Conservation (phyloP, 2,888 invertebrate genomes). For the Galerucella pusilla region DNA sequence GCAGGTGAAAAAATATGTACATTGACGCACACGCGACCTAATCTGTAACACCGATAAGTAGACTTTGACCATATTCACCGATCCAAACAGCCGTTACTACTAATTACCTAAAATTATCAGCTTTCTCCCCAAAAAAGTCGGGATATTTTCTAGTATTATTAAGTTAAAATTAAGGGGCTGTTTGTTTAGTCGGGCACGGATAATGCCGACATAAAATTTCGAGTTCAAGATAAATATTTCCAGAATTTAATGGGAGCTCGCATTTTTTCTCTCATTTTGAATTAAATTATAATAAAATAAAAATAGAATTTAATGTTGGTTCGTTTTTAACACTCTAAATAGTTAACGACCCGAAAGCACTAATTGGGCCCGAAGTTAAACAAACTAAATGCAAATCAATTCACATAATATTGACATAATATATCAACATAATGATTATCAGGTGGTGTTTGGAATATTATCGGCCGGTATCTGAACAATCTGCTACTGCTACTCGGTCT, state of each 20-base stretch:
- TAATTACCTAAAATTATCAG: not conserved
- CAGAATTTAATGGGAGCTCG: not conserved
- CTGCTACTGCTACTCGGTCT: conserved; percentile 59
- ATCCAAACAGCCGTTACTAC: conserved; percentile 1
- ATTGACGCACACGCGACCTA: conserved; percentile 54
- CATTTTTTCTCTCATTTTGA: not conserved
- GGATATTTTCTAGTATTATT: too few species aligned
- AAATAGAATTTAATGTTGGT: not conserved
- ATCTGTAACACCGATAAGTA: conserved; percentile 56
- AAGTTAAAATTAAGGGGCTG: too few species aligned
- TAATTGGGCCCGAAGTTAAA: conserved; percentile 57
- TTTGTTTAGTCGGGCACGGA: too few species aligned
- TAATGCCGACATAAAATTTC: too few species aligned
- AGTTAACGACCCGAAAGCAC: conserved; percentile 30
- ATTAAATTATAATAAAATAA: conserved; percentile 1
- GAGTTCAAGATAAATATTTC: too few species aligned
- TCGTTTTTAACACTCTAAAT: conserved; percentile 1
- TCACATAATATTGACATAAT: conserved; percentile 57
- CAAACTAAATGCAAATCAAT: conserved; percentile 58
- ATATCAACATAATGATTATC: conserved; percentile 59
- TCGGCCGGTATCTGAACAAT: conserved; percentile 55
- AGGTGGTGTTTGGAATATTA: conserved; percentile 48
- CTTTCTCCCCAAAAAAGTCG: not conserved
- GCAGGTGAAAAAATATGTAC: not conserved
- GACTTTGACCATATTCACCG: conserved; percentile 45